These are phyloP conservation scores for Geotrupes spiniger DNA, from an alignment of 2,888 invertebrate species.

Conservation along the genomic window DNA sequence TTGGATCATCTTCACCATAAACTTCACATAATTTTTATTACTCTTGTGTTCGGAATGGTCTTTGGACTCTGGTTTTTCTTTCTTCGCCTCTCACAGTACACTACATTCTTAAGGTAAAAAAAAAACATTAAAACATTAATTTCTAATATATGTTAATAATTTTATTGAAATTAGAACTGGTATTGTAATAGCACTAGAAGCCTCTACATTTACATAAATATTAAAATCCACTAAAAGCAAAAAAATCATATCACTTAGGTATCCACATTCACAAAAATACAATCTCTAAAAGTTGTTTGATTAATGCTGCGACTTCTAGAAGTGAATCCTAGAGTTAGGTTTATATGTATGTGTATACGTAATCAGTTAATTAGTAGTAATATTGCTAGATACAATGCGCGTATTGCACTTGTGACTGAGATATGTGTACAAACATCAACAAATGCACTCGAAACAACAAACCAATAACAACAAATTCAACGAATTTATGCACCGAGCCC, in stretches of 20 bases:
- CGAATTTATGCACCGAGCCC: no score
- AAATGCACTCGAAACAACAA: constrained; percentile 18
- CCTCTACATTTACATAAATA: constrained; percentile 42
- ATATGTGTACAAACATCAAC: constrained; percentile 36
- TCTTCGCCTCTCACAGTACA: no score
- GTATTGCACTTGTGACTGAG: constrained; percentile 39
- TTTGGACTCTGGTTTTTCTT: no score
- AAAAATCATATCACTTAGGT: constrained; percentile 39
- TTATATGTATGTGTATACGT: not conserved
- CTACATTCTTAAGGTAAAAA: no score
- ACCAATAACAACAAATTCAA: not conserved
- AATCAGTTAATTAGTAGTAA: constrained; percentile 12
- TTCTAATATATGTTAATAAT: constrained; percentile 28
- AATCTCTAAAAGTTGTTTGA: constrained; percentile 33
- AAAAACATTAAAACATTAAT: no score
- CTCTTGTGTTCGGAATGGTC: no score
- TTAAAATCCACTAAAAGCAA: constrained; percentile 45
- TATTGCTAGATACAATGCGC: constrained; percentile 19
- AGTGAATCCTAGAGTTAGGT: constrained; percentile 19
- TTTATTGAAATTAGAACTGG: constrained; percentile 45
- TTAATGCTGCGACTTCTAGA: constrained; percentile 31
- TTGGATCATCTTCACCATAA: no score
- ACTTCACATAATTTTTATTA: no score
- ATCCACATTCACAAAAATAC: constrained; percentile 47
- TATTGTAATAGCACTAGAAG: constrained; percentile 44